Percentiles rank a stretch among this genome's conserved stretches.
These are phyloP conservation scores for Liolophura sinensis DNA, from an alignment of 1,140 invertebrate genomes.

Conservation along the genomic window DNA sequence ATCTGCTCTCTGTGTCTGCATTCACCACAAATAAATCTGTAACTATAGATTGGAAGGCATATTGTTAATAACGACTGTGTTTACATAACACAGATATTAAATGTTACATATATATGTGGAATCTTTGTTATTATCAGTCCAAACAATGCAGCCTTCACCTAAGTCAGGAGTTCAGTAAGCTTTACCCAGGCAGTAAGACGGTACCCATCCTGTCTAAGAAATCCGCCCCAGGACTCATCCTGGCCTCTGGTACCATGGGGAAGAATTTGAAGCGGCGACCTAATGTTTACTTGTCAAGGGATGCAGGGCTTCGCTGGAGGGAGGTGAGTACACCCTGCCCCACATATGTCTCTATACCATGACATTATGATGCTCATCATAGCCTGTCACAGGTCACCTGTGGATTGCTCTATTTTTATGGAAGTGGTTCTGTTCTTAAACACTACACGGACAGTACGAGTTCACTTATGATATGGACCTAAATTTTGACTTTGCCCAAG, in stretches of 20 bases:
- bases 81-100: too few relatives aligned
- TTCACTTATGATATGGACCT: too few relatives aligned
- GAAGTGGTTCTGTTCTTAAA: too few relatives aligned
- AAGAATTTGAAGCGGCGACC: slow-evolving; percentile 73
- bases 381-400: too few relatives aligned
- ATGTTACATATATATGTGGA: not conserved
- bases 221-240: slow-evolving; percentile 84
- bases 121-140: slow-evolving; percentile 34
- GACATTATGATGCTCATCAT: not conserved
- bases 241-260: slow-evolving; percentile 78
- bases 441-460: too few relatives aligned
- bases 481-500: too few relatives aligned
- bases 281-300: slow-evolving; percentile 78
- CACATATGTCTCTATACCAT: not conserved
- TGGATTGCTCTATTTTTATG: too few relatives aligned
- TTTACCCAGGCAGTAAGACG: slow-evolving; percentile 78
- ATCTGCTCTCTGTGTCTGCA: too few relatives aligned
- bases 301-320: slow-evolving; percentile 84
- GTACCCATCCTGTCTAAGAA: slow-evolving; percentile 83
- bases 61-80: too few relatives aligned
- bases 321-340: slow-evolving; percentile 62
- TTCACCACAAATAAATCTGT: too few relatives aligned
- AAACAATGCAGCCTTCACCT: slow-evolving; percentile 81
- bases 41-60: too few relatives aligned
- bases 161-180: slow-evolving; percentile 79